phyloP scores from a whole-genome alignment of 2,888 invertebrate species.

The Ferdinandea cuprea region DNA sequence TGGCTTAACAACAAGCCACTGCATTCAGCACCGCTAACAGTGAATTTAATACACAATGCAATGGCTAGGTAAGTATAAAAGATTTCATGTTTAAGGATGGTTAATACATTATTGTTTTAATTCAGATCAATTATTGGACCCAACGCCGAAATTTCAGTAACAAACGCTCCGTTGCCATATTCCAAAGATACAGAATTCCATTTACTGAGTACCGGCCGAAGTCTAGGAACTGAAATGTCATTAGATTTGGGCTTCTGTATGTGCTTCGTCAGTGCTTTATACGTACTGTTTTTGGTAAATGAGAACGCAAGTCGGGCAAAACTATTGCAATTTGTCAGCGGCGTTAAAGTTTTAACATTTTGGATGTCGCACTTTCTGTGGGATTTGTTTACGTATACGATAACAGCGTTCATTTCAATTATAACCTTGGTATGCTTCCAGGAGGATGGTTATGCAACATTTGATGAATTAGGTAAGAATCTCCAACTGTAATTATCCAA shows the following conservation, averaged over 20 bases:
- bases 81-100: neutral
- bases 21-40: constrained; percentile 88
- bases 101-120: neutral
- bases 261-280: constrained; percentile 88
- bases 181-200: constrained; percentile 84
- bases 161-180: constrained; percentile 89
- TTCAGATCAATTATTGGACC: constrained; percentile 75
- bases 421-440: constrained; percentile 87
- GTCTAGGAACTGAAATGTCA: constrained; percentile 86
- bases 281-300: constrained; percentile 86
- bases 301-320: constrained; percentile 90
- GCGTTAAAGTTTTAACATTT: constrained; percentile 87
- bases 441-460: constrained; percentile 84
- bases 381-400: constrained; percentile 85
- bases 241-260: constrained; percentile 90
- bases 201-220: constrained; percentile 77
- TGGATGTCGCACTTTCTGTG: constrained; percentile 89
- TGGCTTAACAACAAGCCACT: constrained; percentile 92
- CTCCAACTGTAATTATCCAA: no score
- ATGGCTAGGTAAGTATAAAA: constrained; percentile 83
- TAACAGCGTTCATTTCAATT: constrained; percentile 86
- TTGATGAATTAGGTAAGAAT: constrained; percentile 77
- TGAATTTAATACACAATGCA: constrained; percentile 87
- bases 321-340: constrained; percentile 90
- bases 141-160: constrained; percentile 81